Evolutionary conservation across 2,888 invertebrate genomes (phyloP).

Genomic region (Amiota mariae): DNA sequence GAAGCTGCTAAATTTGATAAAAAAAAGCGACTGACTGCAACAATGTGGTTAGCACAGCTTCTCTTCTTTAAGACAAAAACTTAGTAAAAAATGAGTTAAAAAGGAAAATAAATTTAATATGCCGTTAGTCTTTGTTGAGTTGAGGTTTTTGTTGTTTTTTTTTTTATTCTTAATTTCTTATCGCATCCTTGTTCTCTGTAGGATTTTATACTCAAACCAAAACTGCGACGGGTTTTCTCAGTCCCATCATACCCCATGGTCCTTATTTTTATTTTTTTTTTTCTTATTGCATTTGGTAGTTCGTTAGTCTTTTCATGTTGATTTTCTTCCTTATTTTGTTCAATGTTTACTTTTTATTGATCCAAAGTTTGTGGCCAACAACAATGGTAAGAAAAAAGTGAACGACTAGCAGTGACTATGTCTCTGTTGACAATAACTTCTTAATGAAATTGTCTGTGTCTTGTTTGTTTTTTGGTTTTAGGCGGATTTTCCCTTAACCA

Average conservation of each 20-base stretch:
- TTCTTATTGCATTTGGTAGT: not conserved
- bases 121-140: slow-evolving; percentile 16
- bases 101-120: slow-evolving; percentile 18
- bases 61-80: no score
- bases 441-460: slow-evolving; percentile 18
- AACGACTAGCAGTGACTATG: no score
- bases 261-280: not conserved
- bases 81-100: not conserved
- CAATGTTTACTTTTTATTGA: not conserved
- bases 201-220: not conserved
- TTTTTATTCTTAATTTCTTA: no score
- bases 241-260: not conserved
- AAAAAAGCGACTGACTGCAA: not conserved
- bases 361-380: not conserved
- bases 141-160: not conserved
- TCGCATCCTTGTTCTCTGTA: not conserved
- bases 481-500: not conserved
- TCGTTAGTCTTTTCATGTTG: slow-evolving; percentile 14
- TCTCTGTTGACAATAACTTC: slow-evolving; percentile 19
- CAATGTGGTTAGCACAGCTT: no score
- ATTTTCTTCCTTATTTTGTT: slow-evolving; percentile 5
- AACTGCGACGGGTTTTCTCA: not conserved
- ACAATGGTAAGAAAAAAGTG: not conserved
- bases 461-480: slow-evolving; percentile 6
- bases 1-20: not conserved